Percentiles rank a stretch among this genome's conserved stretches.
Evolutionary conservation across 2,888 invertebrate genomes (phyloP).

Genomic region (Brachylomia viminalis): DNA sequence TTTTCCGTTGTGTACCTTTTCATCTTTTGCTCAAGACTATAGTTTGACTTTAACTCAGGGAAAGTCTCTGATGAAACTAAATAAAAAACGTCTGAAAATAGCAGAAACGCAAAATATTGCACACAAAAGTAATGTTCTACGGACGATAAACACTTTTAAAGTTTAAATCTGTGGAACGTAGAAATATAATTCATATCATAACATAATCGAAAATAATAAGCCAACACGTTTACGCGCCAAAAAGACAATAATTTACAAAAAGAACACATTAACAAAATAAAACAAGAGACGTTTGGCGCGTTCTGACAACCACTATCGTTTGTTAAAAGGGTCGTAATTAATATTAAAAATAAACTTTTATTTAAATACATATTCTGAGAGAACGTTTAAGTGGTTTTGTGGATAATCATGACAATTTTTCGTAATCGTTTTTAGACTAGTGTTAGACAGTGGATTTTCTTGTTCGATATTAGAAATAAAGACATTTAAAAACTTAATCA

Average conservation of each 20-base stretch:
- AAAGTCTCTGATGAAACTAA: not conserved
- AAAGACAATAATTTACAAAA: conserved; percentile 59
- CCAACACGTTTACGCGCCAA: conserved; percentile 47
- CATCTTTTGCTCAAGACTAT: not conserved
- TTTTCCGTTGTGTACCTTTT: not conserved
- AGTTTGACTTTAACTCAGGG: not conserved
- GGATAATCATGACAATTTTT: conserved; percentile 40
- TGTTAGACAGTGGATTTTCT: conserved; percentile 21
- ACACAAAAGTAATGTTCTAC: not conserved
- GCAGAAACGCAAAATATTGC: not conserved
- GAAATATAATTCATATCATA: conserved; percentile 52
- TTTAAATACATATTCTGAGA: conserved; percentile 34
- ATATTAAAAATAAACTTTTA: conserved; percentile 71
- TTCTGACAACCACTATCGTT: conserved; percentile 66
- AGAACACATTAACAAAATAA: conserved; percentile 49
- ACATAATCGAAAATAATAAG: conserved; percentile 47
- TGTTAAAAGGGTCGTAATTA: conserved; percentile 73
- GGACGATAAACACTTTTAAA: conserved; percentile 17
- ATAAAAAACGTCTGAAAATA: too few relatives aligned
- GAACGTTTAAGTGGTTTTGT: conserved; percentile 55
- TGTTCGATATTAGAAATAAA: not conserved
- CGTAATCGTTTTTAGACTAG: conserved; percentile 33
- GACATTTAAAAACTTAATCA: not conserved
- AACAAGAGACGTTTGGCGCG: conserved; percentile 57
- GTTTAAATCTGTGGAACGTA: conserved; percentile 36